Conservation (phyloP, 2,888 invertebrate species). For the Plusia festucae region DNA sequence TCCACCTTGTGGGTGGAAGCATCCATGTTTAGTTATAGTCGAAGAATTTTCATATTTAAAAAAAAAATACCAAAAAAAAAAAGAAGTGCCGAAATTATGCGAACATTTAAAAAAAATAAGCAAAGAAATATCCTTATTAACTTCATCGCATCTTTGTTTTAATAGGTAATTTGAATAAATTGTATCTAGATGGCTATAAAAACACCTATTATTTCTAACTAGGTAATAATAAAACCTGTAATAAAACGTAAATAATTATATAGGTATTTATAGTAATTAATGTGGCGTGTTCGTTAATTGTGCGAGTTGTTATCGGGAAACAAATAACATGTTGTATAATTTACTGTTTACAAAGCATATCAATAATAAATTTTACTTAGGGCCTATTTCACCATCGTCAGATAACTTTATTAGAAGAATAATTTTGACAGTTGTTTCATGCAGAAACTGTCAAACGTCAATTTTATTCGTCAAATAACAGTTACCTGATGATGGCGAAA, state of each 20-base stretch:
- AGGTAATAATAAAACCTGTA: neutral
- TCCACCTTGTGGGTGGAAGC: too few relatives aligned
- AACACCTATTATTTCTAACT: neutral
- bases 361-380: constrained; percentile 5
- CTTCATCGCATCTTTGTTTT: neutral
- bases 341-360: constrained; percentile 6
- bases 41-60: too few relatives aligned
- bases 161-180: neutral
- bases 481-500: too few relatives aligned
- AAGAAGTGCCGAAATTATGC: too few relatives aligned
- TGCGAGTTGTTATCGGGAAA: constrained; percentile 27
- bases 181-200: neutral
- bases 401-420: too few relatives aligned
- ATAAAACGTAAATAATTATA: constrained; percentile 18
- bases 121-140: neutral
- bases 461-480: too few relatives aligned
- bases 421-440: too few relatives aligned
- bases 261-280: constrained; percentile 38
- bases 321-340: constrained; percentile 19
- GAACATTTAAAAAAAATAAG: neutral
- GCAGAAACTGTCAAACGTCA: too few relatives aligned
- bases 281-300: constrained; percentile 34
- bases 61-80: too few relatives aligned
- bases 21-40: too few relatives aligned
- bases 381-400: too few relatives aligned